Evolutionary conservation across 2,797 vertebrate genomes (phyloP), one percentile per base, ranked within the genome.

Genomic region (Poeciliopsis gracilis): DNA sequence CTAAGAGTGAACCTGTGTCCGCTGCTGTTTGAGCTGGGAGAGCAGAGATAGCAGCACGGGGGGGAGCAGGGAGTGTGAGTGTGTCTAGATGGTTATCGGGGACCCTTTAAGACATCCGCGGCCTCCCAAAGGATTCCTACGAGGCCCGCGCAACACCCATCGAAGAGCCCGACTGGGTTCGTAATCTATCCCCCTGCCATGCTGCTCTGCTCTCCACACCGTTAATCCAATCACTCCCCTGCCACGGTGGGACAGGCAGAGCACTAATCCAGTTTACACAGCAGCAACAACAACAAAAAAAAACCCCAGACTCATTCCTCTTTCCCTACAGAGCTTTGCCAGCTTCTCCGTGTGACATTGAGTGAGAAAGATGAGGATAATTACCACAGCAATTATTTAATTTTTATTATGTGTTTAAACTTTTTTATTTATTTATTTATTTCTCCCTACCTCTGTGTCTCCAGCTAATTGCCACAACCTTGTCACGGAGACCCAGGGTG

Each of bases 201-300:
- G 90, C 91, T 82, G 91, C 91, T 91, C 89, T 91, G 91, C 94
- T 95, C 94, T 91, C 94, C 88, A 92, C 81, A 84, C 92, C 81
- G 89, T 91, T 95, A 95, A 96, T 96, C 95, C 94, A 95, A 95
- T 95, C 93, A 94, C 89, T 93, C 91, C 91, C 93, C 91, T 91
- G 94, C 92, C 93, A 94, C 86, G 91, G 91, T 93, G 93, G 93
- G 93, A 95, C 92, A 93, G 89, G 91, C 94, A 92, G 86, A 92
- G 90, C 92, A 87, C 90, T 96, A 95, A 95, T 96, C 95, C 94
- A 94, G 93, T 95, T 96, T 95, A 94, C 85, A 94, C 90, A 87
- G 93, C 91, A 92, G 91, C 87, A 86, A 61, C 12, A 33, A 63
- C 38, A 1, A 41, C 7, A 38, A 38, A 41, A 86, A 91, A 92